phyloP scores from a whole-genome alignment of 2,113 vertebrate species.

The Nothobranchius furzeri region DNA sequence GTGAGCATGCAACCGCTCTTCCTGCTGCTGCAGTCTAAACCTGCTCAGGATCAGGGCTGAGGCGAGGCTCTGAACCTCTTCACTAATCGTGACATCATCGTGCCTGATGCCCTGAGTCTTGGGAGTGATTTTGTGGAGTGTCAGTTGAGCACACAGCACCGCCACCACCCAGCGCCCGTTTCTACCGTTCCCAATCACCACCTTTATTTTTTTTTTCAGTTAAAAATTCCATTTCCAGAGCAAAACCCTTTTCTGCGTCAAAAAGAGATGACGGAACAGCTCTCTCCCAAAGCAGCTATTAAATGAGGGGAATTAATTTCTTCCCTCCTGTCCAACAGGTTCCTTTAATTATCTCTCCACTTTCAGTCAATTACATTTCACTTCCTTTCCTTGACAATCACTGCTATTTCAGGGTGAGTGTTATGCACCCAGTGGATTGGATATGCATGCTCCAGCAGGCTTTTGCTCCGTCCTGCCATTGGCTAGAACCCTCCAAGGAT shows the following conservation, averaged over 20 bases:
- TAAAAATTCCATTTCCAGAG: constrained; percentile 64
- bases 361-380: constrained; percentile 83
- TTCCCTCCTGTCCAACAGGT: constrained; percentile 77
- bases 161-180: constrained; percentile 51
- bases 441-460: constrained; percentile 61
- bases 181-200: constrained; percentile 50
- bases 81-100: constrained; percentile 82
- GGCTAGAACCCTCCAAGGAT: constrained; percentile 37
- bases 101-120: constrained; percentile 81
- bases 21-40: constrained; percentile 25
- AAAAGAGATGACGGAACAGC: constrained; percentile 64
- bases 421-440: constrained; percentile 69
- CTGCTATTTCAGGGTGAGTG: constrained; percentile 81
- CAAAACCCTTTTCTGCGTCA: constrained; percentile 40
- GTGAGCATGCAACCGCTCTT: constrained; percentile 15
- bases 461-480: constrained; percentile 28
- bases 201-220: constrained; percentile 32
- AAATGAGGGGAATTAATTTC: constrained; percentile 79
- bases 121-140: constrained; percentile 78
- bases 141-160: constrained; percentile 68
- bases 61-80: constrained; percentile 74
- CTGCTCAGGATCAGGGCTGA: constrained; percentile 56
- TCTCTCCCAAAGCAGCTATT: constrained; percentile 74
- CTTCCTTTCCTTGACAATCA: constrained; percentile 82
- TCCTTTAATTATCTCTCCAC: constrained; percentile 81